Evolutionary conservation across 2,888 invertebrate species (phyloP).

Genomic region (Heliconius aoede): DNA sequence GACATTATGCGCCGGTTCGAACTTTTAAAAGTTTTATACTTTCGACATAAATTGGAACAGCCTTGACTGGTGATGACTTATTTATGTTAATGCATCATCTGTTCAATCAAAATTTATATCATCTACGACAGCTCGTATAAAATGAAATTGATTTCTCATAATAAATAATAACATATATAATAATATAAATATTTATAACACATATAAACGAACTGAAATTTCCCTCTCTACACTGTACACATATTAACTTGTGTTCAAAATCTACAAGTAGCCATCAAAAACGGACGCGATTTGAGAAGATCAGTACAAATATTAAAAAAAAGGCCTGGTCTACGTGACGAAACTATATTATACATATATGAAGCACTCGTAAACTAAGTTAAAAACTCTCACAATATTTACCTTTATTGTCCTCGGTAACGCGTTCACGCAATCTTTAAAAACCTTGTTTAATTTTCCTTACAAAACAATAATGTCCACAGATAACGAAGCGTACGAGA

Average conservation of each 20-base stretch:
- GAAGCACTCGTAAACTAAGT: conserved; percentile 45
- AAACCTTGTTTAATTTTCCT: conserved; percentile 54
- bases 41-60: conserved; percentile 49
- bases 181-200: neutral
- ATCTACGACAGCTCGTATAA: conserved; percentile 34
- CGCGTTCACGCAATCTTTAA: conserved; percentile 52
- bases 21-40: conserved; percentile 30
- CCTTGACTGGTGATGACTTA: conserved; percentile 51
- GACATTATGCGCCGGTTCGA: conserved; percentile 22
- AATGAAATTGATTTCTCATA: neutral
- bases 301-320: conserved; percentile 14
- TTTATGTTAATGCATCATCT: conserved; percentile 51
- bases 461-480: conserved; percentile 54
- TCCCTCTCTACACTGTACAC: neutral
- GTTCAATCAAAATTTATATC: conserved; percentile 46
- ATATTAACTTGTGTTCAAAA: neutral
- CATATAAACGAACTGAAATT: neutral
- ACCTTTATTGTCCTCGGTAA: conserved; percentile 62
- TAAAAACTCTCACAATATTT: conserved; percentile 49
- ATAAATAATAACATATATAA: neutral
- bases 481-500: conserved; percentile 58
- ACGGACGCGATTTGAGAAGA: conserved; percentile 13
- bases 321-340: conserved; percentile 32
- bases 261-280: conserved; percentile 14
- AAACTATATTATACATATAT: conserved; percentile 27